These are phyloP conservation scores for Leptatherina wallacei DNA, from an alignment of 2,797 vertebrate genomes.

Conservation along the genomic window DNA sequence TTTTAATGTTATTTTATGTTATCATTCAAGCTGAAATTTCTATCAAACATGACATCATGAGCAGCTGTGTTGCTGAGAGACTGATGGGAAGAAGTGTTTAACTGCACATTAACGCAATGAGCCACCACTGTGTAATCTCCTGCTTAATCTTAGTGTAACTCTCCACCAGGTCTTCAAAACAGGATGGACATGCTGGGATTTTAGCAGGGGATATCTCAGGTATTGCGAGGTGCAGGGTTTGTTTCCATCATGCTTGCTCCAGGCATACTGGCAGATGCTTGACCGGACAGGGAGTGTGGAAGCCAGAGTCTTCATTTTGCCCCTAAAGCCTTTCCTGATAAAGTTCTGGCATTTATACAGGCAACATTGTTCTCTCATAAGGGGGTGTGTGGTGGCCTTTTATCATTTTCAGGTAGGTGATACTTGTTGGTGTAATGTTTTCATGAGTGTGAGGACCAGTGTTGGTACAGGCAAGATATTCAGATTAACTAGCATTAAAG, in stretches of 20 bases:
- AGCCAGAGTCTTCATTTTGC: neutral
- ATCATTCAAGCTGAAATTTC: conserved; percentile 17
- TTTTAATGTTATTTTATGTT: conserved; percentile 36
- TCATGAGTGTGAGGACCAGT: neutral
- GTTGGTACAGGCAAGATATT: too few relatives aligned
- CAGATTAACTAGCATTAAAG: too few relatives aligned
- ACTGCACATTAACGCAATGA: conserved; percentile 7
- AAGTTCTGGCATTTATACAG: neutral
- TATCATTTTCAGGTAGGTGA: neutral
- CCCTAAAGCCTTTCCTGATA: neutral
- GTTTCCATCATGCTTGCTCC: neutral
- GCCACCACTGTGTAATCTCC: neutral
- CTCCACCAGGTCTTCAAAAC: neutral
- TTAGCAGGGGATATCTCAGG: neutral
- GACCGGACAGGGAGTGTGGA: neutral
- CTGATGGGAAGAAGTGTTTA: conserved; percentile 2
- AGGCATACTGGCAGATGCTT: neutral
- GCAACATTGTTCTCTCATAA: neutral
- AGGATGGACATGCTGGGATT: neutral
- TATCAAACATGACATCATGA: conserved; percentile 38
- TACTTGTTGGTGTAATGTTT: neutral
- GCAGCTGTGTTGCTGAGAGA: conserved; percentile 33
- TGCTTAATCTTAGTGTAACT: neutral
- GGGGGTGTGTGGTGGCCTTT: neutral
- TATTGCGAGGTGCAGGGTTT: neutral